These are phyloP conservation scores for Imbricaverruca yamaguchii DNA, from an alignment of 2,888 invertebrate species.

Conservation along the genomic window DNA sequence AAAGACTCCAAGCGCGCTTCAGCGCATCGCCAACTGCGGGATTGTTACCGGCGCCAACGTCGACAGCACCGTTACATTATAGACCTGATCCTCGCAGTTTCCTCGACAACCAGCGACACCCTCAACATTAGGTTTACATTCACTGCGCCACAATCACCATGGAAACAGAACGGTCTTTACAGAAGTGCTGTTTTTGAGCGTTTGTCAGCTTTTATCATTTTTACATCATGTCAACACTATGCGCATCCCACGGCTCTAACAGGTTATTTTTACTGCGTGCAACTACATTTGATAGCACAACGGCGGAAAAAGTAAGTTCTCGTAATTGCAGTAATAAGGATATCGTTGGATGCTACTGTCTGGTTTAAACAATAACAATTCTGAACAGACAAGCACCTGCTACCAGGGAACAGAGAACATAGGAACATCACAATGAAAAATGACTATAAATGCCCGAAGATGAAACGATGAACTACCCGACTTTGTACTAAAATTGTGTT, in stretches of 20 bases:
- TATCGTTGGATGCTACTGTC: too few relatives aligned
- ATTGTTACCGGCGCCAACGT: not conserved
- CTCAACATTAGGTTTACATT: not conserved
- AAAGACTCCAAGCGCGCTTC: conserved; percentile 7
- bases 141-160: conserved; percentile 8
- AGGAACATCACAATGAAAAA: not conserved
- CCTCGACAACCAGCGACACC: not conserved
- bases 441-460: conserved; percentile 15
- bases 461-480: conserved; percentile 8
- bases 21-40: not conserved
- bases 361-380: not conserved
- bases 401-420: not conserved
- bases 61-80: not conserved
- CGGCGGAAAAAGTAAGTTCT: not conserved
- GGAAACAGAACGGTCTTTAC: conserved; percentile 12
- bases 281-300: not conserved
- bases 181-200: conserved; percentile 13
- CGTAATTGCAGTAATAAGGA: not conserved
- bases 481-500: conserved; percentile 18
- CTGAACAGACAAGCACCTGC: not conserved
- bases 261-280: not conserved
- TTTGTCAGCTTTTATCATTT: not conserved
- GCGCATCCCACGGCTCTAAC: not conserved
- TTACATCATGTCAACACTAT: not conserved
- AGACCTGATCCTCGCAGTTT: not conserved